Base-by-base conservation (phyloP, 2,888 invertebrate species). In the Hypomecis atomaria region DNA sequence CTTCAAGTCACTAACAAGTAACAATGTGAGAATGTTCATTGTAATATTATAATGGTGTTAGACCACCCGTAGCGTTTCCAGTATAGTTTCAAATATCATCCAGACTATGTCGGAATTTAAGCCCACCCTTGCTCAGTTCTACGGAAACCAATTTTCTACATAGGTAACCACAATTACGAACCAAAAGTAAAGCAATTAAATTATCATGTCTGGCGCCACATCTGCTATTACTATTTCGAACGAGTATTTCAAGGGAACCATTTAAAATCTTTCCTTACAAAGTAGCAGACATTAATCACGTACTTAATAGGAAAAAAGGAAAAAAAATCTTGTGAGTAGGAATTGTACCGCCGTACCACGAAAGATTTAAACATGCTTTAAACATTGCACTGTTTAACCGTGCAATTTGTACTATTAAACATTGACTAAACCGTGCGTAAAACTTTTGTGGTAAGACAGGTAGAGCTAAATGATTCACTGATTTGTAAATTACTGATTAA, bases 151-250 rank as follows among this genome's bases (percentile, higher is more conserved):
- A 49, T 49, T 49, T 37, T 11, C 36, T 49, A 49, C 49, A 13
- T 49, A 37, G 40, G 40, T 40, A 40, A 40, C 37, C 9, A 36
- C 13, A 37, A 37, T 49, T 49, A 49, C 8, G 9, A 49, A 49
- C 49, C 49, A 37, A 37, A 49, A 8, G 49, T 11, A 13, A 37
- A 49, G 37, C 34, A 37, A 49, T 49, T 49, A 49, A 37, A 49
- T 11, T 13, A 8, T 37, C 8, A 37, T 5, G n/a, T 47, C 33
- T 37, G 36, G 49, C 34, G 11, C 9, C 33, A 9, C 23, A 47
- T 9, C 9, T 47, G n/a, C n/a, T 7, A 4, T n/a, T 33, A 47
- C 13, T 23, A 47, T 47, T 47, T 33, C 33, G 4, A 47, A 33
- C 6, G 9, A 33, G 4, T 33, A 8, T 47, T 23, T 9, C 0